Conservation (phyloP, 2,888 invertebrate genomes). For the Craniophora ligustri region DNA sequence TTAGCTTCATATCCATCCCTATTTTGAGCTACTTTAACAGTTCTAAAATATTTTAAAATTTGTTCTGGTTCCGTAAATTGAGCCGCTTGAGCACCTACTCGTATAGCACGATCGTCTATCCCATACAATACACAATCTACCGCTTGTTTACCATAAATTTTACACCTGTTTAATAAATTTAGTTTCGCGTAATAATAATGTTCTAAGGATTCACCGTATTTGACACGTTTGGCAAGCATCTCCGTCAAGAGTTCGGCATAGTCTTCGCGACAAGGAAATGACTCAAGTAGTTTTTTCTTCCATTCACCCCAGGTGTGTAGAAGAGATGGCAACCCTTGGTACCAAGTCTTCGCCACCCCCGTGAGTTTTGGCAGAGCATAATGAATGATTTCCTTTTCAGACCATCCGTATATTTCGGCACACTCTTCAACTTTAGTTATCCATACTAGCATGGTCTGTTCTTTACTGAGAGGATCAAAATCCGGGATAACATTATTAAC, state of each 20-base stretch:
- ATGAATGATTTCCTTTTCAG: no score
- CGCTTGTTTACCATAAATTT: conserved; percentile 21
- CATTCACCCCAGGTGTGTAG: no score
- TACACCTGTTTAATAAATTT: conserved; percentile 42
- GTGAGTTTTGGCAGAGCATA: no score
- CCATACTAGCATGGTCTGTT: no score
- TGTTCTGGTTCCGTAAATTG: conserved; percentile 44
- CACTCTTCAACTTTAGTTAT: no score
- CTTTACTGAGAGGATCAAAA: no score
- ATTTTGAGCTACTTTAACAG: conserved; percentile 22
- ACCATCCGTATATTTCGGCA: no score
- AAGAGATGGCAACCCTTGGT: no score
- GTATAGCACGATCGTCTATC: conserved; percentile 38
- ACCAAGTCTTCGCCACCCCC: no score
- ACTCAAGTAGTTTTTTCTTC: no score
- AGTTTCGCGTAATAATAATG: conserved; percentile 21
- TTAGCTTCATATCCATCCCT: conserved; percentile 6
- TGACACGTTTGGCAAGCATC: conserved; percentile 4
- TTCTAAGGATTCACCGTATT: conserved; percentile 4
- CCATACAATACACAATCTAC: conserved; percentile 47
- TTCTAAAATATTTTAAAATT: conserved; percentile 35
- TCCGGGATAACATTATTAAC: no score
- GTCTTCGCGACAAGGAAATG: not conserved
- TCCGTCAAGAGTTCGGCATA: not conserved
- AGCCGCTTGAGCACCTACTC: conserved; percentile 44